Percentiles rank a stretch among this genome's conserved stretches.
Conservation (phyloP, 2,888 invertebrate species). For the Tridacna crocea region DNA sequence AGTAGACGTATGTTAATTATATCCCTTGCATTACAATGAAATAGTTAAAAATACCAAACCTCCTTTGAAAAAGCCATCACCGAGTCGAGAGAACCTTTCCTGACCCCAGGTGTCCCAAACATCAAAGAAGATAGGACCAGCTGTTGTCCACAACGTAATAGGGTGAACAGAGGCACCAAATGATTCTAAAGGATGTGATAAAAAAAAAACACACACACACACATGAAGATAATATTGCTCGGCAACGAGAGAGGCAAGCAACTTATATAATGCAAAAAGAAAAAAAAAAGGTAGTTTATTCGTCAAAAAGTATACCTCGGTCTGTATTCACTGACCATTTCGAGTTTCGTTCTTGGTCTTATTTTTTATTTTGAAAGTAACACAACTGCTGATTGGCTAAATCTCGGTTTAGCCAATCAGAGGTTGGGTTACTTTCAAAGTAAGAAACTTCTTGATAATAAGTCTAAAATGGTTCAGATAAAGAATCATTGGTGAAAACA, state of each 20-base stretch:
- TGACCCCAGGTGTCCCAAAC: constrained; percentile 17
- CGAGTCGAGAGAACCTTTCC: neutral
- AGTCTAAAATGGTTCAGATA: neutral
- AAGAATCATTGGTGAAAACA: too few species aligned
- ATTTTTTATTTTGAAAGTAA: too few species aligned
- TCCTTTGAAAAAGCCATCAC: constrained; percentile 7
- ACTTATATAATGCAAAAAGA: neutral
- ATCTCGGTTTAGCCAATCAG: too few species aligned
- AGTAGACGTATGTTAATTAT: too few species aligned
- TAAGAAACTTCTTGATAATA: neutral
- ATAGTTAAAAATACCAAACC: neutral
- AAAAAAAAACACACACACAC: neutral
- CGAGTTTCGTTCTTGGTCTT: too few species aligned
- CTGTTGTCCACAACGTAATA: neutral
- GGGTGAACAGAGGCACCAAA: neutral
- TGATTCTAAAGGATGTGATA: neutral
- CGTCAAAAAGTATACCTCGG: too few species aligned
- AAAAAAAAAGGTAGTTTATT: too few species aligned
- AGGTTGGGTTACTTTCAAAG: neutral
- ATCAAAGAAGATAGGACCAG: neutral
- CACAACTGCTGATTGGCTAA: too few species aligned
- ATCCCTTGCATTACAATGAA: too few species aligned
- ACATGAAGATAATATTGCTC: neutral
- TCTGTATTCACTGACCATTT: too few species aligned
- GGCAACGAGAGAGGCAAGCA: neutral